phyloP scores from a whole-genome alignment of 2,113 vertebrate species.

The Rhodinocichla rosea region DNA sequence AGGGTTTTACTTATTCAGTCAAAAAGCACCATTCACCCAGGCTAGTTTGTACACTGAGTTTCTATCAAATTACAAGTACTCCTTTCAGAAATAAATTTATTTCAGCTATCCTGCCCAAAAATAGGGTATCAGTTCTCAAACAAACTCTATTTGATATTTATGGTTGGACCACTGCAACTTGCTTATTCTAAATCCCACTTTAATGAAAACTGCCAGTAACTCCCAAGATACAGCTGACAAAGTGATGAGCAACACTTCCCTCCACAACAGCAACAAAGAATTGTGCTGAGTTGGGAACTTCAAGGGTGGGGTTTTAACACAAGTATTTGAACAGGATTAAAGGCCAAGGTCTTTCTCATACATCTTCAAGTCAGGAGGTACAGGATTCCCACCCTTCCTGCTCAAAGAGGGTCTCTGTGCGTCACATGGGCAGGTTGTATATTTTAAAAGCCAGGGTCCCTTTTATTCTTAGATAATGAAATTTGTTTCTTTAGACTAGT shows the following conservation, averaged over 20 bases:
- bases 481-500: constrained; percentile 14
- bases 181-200: not conserved
- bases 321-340: not conserved
- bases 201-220: not conserved
- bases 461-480: constrained; percentile 28
- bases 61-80: not conserved
- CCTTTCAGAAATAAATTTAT: not conserved
- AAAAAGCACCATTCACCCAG: not conserved
- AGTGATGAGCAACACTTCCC: not conserved
- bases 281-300: not conserved
- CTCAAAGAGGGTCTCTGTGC: not conserved
- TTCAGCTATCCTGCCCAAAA: not conserved
- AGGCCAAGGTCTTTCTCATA: not conserved
- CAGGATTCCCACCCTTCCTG: constrained; percentile 4
- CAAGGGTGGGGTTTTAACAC: not conserved
- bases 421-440: not conserved
- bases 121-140: fast-evolving
- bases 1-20: not conserved
- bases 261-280: not conserved
- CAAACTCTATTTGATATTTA: not conserved
- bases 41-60: not conserved
- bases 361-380: not conserved
- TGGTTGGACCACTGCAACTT: not conserved
- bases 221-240: not conserved
- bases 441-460: not conserved